Conservation (phyloP, 2,113 vertebrate species). For the Pterocles burchelli region DNA sequence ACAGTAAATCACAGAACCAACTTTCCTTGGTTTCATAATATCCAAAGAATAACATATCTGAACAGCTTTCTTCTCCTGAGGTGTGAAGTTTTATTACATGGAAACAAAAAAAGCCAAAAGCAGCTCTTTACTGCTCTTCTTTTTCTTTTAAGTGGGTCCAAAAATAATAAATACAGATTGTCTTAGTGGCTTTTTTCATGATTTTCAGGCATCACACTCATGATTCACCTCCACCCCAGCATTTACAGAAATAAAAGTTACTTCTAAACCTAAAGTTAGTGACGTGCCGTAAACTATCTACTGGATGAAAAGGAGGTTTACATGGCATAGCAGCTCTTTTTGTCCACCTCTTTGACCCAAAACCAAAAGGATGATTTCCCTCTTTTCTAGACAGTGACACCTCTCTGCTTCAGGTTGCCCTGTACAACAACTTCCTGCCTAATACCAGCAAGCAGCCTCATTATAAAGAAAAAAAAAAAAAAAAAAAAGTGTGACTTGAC, state of each 20-base stretch:
- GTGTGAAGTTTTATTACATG: not conserved
- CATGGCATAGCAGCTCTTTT: not conserved
- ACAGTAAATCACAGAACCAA: not conserved
- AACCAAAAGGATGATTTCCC: not conserved
- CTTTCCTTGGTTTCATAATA: not conserved
- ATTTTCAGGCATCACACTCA: not conserved
- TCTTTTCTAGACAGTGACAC: not conserved
- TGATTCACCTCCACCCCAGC: not conserved
- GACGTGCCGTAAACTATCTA: not conserved
- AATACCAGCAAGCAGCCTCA: not conserved
- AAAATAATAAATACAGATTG: not conserved
- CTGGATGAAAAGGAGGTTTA: not conserved
- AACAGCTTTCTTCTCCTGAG: not conserved
- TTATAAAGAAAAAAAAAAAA: not conserved
- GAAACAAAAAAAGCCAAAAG: not conserved
- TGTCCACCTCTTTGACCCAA: not conserved
- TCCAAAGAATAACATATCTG: not conserved
- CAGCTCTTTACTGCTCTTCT: not conserved
- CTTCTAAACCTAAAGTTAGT: not conserved
- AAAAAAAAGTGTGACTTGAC: not conserved
- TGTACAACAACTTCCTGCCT: not conserved
- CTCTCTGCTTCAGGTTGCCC: not conserved
- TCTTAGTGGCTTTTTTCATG: not conserved
- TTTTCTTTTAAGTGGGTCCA: not conserved
- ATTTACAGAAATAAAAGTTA: not conserved